Evolutionary conservation across 1,140 invertebrate genomes (phyloP).

Genomic region (Antheraea mylitta): DNA sequence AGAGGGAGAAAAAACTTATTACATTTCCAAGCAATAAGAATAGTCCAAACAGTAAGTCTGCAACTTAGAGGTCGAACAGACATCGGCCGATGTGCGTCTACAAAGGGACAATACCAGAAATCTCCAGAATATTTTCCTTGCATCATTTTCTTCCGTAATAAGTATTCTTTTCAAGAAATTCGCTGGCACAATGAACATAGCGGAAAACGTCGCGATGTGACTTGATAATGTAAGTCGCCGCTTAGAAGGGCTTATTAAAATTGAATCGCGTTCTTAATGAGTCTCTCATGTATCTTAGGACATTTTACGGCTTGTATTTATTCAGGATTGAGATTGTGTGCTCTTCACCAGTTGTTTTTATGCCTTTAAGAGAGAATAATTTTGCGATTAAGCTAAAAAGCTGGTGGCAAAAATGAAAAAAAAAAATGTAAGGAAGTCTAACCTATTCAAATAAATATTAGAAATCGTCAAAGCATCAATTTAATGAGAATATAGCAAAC

Average conservation of each 20-base stretch:
- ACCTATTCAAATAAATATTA: too few species aligned
- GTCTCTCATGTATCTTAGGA: slow-evolving; percentile 32
- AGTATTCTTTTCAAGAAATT: slow-evolving; percentile 36
- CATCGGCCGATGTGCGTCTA: slow-evolving; percentile 9
- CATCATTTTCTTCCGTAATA: slow-evolving; percentile 30
- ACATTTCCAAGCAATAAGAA: slow-evolving; percentile 17
- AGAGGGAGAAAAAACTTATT: slow-evolving; percentile 1
- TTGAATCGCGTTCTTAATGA: slow-evolving; percentile 40
- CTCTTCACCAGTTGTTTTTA: neutral
- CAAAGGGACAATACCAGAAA: slow-evolving; percentile 28
- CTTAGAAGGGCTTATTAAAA: slow-evolving; percentile 45
- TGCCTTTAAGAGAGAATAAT: neutral
- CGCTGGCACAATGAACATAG: slow-evolving; percentile 34
- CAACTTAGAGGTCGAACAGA: slow-evolving; percentile 19
- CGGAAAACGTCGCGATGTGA: slow-evolving; percentile 35
- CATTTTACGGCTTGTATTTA: slow-evolving; percentile 19
- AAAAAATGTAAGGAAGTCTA: too few species aligned
- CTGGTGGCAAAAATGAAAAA: too few species aligned
- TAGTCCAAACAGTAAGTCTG: slow-evolving; percentile 21
- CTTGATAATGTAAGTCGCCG: slow-evolving; percentile 43
- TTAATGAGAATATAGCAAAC: too few species aligned
- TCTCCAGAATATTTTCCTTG: slow-evolving; percentile 32
- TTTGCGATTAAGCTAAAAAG: neutral
- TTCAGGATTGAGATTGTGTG: slow-evolving; percentile 19
- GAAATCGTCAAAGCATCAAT: too few species aligned